Base-by-base conservation (phyloP, 1,140 invertebrate genomes). In the Brachionus calyciflorus region DNA sequence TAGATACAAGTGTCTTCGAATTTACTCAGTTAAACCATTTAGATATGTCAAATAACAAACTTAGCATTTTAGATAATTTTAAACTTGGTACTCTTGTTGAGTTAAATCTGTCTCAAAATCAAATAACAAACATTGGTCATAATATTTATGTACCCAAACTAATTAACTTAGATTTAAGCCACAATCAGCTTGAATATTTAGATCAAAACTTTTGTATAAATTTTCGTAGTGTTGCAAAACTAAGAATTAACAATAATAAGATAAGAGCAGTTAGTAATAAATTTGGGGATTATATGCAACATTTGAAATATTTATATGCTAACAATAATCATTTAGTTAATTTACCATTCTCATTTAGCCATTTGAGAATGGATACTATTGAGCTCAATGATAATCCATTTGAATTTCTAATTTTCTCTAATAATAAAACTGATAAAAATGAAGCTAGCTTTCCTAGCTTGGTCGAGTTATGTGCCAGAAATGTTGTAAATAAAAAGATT, bases 361-460 rank as follows among this genome's bases (percentile, higher is more conserved):
- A 73, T 19, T 55, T 73, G 26, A 30, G 69, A 40, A 21, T 30
- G 14, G 69, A 73, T 28, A 51, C 10, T 37, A n/a, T 73, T 2
- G 69, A 73, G 26, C 48, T 73, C 12, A 49, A 73, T 24, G 69
- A 73, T 21, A 73, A 73, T 33, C 69, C 69, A 14, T 55, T 73
- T 12, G 51, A 55, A 14, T 55, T 26, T 49, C 17, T 21, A 12
- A 73, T 73, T 51, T 49, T 30, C 24, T 73, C 69, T 12, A 65
- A 44, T 26, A 65, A 26, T 24, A 26, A 44, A 9, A 3, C 3
- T 65, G 9, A 65, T 44, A 44, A 19, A 41, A 65, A 41, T 65
- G 19, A 41, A 44, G 1, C 12, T 7, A 65, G 44, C 3, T 73
- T 73, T 73, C 69, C 69, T 24, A 37, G 46, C 19, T 17, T 73